Evolutionary conservation across 1,140 invertebrate genomes (phyloP), one percentile per base, ranked within the genome.

Genomic region (Drosophila insularis): DNA sequence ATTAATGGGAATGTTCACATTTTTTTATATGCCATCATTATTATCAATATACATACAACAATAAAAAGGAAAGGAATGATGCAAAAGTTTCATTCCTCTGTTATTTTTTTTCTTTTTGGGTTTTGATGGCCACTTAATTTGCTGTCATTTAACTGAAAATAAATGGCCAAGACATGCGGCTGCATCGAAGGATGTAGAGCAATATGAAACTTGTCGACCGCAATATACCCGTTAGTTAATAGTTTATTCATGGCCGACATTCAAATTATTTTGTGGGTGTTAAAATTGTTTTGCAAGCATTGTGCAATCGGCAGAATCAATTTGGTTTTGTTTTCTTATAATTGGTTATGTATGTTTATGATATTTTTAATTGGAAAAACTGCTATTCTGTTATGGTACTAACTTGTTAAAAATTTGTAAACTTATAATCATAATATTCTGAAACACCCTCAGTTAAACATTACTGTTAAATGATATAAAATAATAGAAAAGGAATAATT

Each of bases 101-200:
- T 8, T 19, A 8, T 17, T 50, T 50, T 21, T 46, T 21, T 21
- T 50, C 2, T 10, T 11, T 50, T 50, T 50, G 17, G 17, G 43
- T 63, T 79, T 76, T 60, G 35, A 27, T 56, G 63, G 68, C 46
- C 82, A 87, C 75, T 87, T 87, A 86, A 87, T 86, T 76, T 75
- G 71, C 82, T 87, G 82, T 76, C 74, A 69, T 81, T 86, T 81
- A 81, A 87, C 78, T 75, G 68, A 79, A 70, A 81, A 87, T 81
- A 79, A 86, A 86, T 86, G 82, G 58, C 55, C 68, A 67, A 66
- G 73, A 78, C 70, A 85, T 81, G 81, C 64, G 70, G 75, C 58
- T 71, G 76, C 65, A 77, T 32, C 46, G 53, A 17, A 37, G 13
- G 35, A 37, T 11, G 3, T 37, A 37, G 35, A 11, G 4, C 35